phyloP scores from a whole-genome alignment of 2,888 invertebrate species.

The Rhagonycha fulva region DNA sequence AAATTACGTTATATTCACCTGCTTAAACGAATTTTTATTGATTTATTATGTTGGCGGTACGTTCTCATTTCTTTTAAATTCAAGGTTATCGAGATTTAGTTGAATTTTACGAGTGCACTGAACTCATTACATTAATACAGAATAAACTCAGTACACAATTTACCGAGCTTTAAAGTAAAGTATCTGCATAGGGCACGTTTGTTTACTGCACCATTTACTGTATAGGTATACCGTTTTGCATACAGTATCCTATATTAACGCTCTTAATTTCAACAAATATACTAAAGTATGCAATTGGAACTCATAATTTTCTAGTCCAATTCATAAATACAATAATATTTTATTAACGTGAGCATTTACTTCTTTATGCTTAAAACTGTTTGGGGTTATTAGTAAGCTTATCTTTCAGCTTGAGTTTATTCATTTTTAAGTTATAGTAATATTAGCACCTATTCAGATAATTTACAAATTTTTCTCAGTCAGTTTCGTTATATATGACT shows the following conservation, averaged over 20 bases:
- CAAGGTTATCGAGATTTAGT: conserved; percentile 3
- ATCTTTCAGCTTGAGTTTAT: no score
- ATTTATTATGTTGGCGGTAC: not conserved
- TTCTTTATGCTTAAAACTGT: not conserved
- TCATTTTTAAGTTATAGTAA: no score
- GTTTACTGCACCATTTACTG: conserved; percentile 2
- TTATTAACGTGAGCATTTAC: not conserved
- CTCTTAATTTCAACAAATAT: not conserved
- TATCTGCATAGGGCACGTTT: conserved; percentile 10
- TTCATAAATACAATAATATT: not conserved
- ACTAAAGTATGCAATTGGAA: not conserved
- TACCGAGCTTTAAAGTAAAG: not conserved
- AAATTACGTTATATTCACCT: conserved; percentile 3
- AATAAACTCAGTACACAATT: conserved; percentile 2
- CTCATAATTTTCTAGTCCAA: not conserved
- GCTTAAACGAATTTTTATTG: conserved; percentile 4
- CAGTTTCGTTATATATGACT: not conserved
- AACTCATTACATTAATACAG: conserved; percentile 12
- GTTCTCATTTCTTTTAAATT: conserved; percentile 13
- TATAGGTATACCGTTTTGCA: not conserved
- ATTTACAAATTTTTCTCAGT: no score
- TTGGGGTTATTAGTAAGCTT: not conserved
- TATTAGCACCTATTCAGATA: not conserved
- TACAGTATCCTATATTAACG: not conserved
- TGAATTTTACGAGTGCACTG: conserved; percentile 9